Conservation (phyloP, 2,113 vertebrate species). For the Podiceps cristatus region DNA sequence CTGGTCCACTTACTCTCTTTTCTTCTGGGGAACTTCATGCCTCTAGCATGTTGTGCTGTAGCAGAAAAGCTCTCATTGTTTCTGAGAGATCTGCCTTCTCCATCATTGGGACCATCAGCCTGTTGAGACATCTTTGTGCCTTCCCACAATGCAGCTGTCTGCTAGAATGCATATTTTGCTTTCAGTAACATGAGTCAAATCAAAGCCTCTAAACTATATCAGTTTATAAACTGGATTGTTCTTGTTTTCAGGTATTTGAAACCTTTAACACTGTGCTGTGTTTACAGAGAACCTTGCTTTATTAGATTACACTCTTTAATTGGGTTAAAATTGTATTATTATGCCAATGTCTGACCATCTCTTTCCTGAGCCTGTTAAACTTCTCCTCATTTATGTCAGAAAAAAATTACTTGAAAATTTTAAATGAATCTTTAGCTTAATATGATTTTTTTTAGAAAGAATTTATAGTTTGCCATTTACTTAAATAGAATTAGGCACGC, state of each 20-base stretch:
- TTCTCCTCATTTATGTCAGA: not conserved
- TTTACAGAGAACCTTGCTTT: not conserved
- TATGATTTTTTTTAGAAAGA: not conserved
- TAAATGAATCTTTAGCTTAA: not conserved
- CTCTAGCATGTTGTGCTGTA: accelerated
- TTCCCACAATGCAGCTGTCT: not conserved
- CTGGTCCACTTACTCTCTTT: not conserved
- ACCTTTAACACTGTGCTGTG: not conserved
- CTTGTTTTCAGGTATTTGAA: not conserved
- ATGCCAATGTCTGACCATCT: not conserved
- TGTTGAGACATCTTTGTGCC: not conserved
- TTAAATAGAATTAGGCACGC: not conserved
- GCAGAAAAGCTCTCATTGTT: not conserved
- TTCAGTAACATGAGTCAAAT: not conserved
- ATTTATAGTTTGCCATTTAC: not conserved
- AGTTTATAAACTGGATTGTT: not conserved
- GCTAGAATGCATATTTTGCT: not conserved
- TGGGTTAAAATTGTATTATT: not conserved
- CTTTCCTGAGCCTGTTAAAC: not conserved
- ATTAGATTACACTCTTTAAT: not conserved
- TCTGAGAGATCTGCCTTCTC: not conserved
- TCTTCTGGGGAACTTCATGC: not conserved
- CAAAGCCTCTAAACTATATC: not conserved
- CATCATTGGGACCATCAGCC: not conserved
- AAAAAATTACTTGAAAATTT: not conserved